Evolutionary conservation across 2,888 invertebrate genomes (phyloP), one percentile per base, ranked within the genome.

Genomic region (Parnassius apollo): DNA sequence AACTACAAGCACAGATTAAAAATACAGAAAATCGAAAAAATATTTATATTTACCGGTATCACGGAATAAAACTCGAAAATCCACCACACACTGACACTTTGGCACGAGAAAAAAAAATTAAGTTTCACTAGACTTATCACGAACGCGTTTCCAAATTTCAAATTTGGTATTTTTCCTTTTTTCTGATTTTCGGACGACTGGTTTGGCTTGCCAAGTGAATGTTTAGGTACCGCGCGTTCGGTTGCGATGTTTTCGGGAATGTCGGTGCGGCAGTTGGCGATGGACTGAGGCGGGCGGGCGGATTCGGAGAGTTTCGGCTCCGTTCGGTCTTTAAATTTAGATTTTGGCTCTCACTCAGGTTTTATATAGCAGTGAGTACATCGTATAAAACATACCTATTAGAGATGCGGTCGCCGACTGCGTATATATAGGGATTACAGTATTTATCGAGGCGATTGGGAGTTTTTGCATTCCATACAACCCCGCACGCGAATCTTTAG

Each of bases 291-390:
- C 87, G 90, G 89, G 89, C 90, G 90, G 87, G 83, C 83, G 85
- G 81, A 73, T 75, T 88, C 90, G 89, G 81, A 67, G 70, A 78
- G 78, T 75, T 76, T 89, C 90, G 91, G 88, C 73, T 82, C 78
- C 82, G 77, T 83, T 91, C 87, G 88, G 83, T 78, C 85, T 85
- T 92, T 93, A 93, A 91, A 92, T 91, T 93, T 93, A 93, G 93
- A 93, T 91, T 90, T 93, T 93, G 93, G 93, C 93, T 92, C 90
- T 91, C 88, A 90, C 93, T 93, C 93, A 91, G 90, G 91, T 90
- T 91, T 91, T 89, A 91, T 91, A 90, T 91, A 91, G 91, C 84
- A 86, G 89, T 91, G 91, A 91, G 90, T 91, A 90, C 90, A 90
- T 90, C 86, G 84, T 91, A 90, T 91, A 91, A 91, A 90, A 82